Conservation (phyloP, 2,888 invertebrate genomes). For the Oxystoma pomonae region DNA sequence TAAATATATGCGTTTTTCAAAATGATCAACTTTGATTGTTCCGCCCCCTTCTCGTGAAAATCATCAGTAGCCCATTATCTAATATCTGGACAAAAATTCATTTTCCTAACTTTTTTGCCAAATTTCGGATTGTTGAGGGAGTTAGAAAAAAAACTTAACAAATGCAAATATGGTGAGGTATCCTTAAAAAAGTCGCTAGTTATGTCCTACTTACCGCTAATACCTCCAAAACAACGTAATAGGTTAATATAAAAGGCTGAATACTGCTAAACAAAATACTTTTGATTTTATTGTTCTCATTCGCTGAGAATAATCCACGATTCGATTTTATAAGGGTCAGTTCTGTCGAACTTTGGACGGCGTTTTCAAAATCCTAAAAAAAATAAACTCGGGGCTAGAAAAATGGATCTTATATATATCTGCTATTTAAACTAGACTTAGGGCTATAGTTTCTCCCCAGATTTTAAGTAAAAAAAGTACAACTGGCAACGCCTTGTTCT, state of each 20-base stretch:
- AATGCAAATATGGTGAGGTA: too few species aligned
- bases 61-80: too few species aligned
- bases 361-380: slow-evolving; percentile 49
- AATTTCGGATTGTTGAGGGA: not conserved
- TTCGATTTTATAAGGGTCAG: not conserved
- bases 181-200: too few species aligned
- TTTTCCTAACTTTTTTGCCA: not conserved
- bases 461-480: not conserved
- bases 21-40: too few species aligned
- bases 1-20: too few species aligned
- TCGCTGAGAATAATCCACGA: not conserved
- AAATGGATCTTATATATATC: not conserved
- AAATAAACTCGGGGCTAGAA: slow-evolving; percentile 11
- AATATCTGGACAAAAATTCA: too few species aligned
- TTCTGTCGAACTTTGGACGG: slow-evolving; percentile 33
- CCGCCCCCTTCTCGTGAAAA: too few species aligned
- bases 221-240: slow-evolving; percentile 51
- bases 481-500: too few species aligned
- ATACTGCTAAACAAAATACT: slow-evolving; percentile 55
- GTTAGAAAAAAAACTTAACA: too few species aligned
- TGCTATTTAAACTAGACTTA: too few species aligned
- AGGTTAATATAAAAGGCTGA: slow-evolving; percentile 61
- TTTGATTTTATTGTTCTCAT: slow-evolving; percentile 41
- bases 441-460: not conserved
- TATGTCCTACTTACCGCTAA: slow-evolving; percentile 47